Base-by-base conservation (phyloP, 2,113 vertebrate genomes). In the Hyla sarda region DNA sequence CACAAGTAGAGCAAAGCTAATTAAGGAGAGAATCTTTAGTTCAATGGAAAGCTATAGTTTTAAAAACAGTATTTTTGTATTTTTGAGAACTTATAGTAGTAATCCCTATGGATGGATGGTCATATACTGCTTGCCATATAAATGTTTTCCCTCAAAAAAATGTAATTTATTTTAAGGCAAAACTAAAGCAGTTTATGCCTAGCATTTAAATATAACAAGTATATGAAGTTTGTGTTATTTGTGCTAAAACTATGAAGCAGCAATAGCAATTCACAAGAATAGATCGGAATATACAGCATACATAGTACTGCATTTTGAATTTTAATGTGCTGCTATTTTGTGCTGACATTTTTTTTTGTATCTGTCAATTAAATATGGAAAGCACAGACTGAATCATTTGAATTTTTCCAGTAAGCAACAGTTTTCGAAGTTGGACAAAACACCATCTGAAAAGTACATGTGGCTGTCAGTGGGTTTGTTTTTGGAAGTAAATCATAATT, bases 371-470 rank as follows among this genome's bases (percentile, higher is more conserved):
- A 47, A 62, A 25, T 41, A 45, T 45, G 14, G 12, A 47, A 62
- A 81, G 12, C 21, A 41, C 54, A 79, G 12, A 14, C 12, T 45
- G 7, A 62, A 25, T 16, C 32, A 41, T 37, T 25, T 47, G 1
- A 28, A 45, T 45, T 65, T 81, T 81, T 71, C 14, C 56, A 81
- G 34, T 62, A 81, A 54, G 78, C 56, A 65, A 81, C 52, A 62
- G 25, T 62, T 65, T 45, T 60, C 2, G 54, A 54, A 77, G 32
- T 58, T 56, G 76, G 28, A 62, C 77, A 80, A 58, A 60, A 41
- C 34, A 54, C 28, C 25, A 77, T 54, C 28, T 30, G 47, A 77
- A 71, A 71, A 71, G 67, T 71, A 71, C 65, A 69, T 69, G 30
- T 69, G 65, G 30, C 32, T 41, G 34, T 71, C 32, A 71, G 67